Conservation (phyloP, 2,888 invertebrate species). For the Danaus chrysippus region DNA sequence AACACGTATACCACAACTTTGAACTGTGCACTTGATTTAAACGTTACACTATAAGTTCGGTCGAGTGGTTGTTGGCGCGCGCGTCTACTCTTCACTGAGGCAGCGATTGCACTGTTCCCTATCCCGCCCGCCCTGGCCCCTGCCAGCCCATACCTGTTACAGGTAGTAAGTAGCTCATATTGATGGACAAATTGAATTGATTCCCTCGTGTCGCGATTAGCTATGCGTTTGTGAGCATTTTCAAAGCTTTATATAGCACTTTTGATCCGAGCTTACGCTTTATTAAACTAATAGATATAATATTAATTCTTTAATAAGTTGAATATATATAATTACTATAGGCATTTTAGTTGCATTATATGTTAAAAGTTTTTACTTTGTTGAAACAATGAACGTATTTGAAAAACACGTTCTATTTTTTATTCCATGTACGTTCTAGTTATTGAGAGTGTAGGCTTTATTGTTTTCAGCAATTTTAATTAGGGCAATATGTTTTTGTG, state of each 20-base stretch:
- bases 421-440: slow-evolving; percentile 1
- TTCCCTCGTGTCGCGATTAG: slow-evolving; percentile 43
- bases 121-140: slow-evolving; percentile 50
- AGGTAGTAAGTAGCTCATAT: slow-evolving; percentile 74
- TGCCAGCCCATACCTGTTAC: slow-evolving; percentile 64
- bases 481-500: background rate
- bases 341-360: background rate
- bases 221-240: slow-evolving; percentile 22
- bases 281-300: background rate
- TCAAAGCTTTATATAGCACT: slow-evolving; percentile 11
- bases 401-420: slow-evolving; percentile 3
- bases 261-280: background rate
- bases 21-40: slow-evolving; percentile 25
- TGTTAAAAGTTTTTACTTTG: background rate
- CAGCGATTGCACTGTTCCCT: slow-evolving; percentile 63
- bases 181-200: slow-evolving; percentile 73
- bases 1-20: slow-evolving; percentile 25
- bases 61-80: slow-evolving; percentile 41
- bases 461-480: slow-evolving; percentile 4
- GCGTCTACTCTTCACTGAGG: slow-evolving; percentile 53
- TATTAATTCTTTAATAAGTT: background rate
- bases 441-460: slow-evolving; percentile 7
- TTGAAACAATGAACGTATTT: background rate
- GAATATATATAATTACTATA: background rate
- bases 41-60: slow-evolving; percentile 38